phyloP scores from a whole-genome alignment of 2,113 vertebrate genomes.

The Pteruthius melanotis region DNA sequence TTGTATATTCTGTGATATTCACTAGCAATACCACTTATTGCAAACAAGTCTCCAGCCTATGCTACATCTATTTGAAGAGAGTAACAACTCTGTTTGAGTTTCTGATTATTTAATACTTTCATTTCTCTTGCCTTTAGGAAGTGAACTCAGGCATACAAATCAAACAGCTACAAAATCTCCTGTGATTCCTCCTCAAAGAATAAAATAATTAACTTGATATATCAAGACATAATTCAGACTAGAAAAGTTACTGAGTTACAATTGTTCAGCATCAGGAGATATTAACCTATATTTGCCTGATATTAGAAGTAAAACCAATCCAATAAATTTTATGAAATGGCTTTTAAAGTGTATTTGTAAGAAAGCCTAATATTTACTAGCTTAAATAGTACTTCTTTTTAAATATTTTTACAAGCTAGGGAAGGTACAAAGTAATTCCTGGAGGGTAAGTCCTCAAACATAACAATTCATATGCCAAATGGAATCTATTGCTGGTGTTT shows the following conservation, averaged over 20 bases:
- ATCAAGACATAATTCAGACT: neutral
- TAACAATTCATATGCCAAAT: constrained; percentile 9
- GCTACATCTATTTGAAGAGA: neutral
- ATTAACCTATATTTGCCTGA: neutral
- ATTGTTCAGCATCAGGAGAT: neutral
- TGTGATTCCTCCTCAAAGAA: neutral
- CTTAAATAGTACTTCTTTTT: neutral
- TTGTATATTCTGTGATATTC: neutral
- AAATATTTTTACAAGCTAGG: neutral
- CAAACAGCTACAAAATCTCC: constrained; percentile 12
- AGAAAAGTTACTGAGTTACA: neutral
- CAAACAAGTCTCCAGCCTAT: neutral
- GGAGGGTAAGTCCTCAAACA: neutral
- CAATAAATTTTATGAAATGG: neutral
- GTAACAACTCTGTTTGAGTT: neutral
- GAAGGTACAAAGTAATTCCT: constrained; percentile 11
- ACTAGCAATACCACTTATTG: neutral
- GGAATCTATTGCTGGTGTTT: neutral
- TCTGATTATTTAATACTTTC: constrained; percentile 10
- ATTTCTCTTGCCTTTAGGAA: constrained; percentile 5
- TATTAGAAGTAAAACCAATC: neutral
- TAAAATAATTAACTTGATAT: neutral
- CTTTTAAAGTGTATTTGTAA: neutral
- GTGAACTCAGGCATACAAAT: neutral
- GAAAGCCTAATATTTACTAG: constrained; percentile 19